Percentiles rank a stretch among this genome's conserved stretches.
Evolutionary conservation across 2,113 vertebrate genomes (phyloP).

Genomic region (Oreocharis arfaki): DNA sequence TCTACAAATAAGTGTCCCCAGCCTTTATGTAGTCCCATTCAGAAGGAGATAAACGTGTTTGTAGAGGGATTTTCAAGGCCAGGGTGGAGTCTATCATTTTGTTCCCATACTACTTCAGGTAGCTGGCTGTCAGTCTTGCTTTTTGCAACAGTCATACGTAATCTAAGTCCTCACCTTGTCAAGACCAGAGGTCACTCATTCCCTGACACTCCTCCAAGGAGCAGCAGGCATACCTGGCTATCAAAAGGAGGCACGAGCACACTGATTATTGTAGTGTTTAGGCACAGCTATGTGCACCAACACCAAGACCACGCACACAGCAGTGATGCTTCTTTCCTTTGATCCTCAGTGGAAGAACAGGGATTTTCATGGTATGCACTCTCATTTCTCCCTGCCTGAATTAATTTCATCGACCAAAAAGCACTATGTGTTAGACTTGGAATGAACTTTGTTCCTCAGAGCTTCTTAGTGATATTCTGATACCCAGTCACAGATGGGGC

Average conservation of each 20-base stretch:
- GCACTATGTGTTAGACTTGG: constrained; percentile 13
- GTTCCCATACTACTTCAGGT: background rate
- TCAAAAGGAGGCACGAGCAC: background rate
- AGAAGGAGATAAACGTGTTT: background rate
- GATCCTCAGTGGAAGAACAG: background rate
- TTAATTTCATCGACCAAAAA: constrained; percentile 14
- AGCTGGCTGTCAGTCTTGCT: background rate
- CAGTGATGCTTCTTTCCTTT: background rate
- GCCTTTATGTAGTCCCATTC: background rate
- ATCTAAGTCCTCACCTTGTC: background rate
- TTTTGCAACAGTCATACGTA: background rate
- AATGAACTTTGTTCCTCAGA: constrained; percentile 37
- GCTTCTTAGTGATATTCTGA: constrained; percentile 21
- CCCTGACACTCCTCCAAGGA: background rate
- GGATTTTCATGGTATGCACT: background rate
- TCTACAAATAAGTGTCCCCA: background rate
- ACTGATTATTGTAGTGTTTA: background rate
- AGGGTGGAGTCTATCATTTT: background rate
- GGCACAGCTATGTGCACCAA: background rate
- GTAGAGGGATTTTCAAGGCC: background rate
- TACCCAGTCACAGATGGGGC: constrained; percentile 23
- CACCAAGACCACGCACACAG: background rate
- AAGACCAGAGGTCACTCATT: background rate
- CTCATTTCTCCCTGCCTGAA: constrained; percentile 17
- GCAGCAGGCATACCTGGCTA: background rate